Percentiles rank a stretch among this genome's conserved stretches.
Evolutionary conservation across 2,888 invertebrate species (phyloP).

Genomic region (Coenonympha glycerion): DNA sequence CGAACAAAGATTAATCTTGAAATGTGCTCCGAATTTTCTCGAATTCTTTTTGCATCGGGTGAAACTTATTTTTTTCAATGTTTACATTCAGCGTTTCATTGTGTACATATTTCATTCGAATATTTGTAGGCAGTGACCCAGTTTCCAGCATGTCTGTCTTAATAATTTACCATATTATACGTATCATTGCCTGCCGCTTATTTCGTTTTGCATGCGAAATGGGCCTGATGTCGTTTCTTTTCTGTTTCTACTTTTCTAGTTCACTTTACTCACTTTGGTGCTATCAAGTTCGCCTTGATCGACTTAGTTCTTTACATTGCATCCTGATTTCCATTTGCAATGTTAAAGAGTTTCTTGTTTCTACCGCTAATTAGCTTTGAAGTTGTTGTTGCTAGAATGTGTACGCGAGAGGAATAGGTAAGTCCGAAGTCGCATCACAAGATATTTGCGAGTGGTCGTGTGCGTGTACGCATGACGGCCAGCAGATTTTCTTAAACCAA

Average conservation of each 20-base stretch:
- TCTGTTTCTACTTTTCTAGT: not conserved
- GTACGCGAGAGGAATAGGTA: conserved; percentile 14
- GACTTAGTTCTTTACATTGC: conserved; percentile 5
- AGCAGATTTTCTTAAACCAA: conserved; percentile 23
- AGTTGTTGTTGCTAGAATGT: conserved; percentile 15
- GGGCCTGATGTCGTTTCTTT: not conserved
- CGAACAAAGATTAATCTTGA: conserved; percentile 17
- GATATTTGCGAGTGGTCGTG: conserved; percentile 19
- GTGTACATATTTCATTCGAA: conserved; percentile 8
- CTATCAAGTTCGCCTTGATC: conserved; percentile 15
- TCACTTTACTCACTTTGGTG: not conserved
- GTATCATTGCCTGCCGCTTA: conserved; percentile 7
- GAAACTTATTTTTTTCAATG: not conserved
- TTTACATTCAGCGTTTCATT: conserved; percentile 8
- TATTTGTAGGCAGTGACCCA: conserved; percentile 10
- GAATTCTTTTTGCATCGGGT: not conserved
- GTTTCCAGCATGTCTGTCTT: conserved; percentile 6
- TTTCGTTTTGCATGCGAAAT: not conserved
- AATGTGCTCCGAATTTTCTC: conserved; percentile 15
- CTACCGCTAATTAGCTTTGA: conserved; percentile 16
- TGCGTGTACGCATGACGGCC: conserved; percentile 20
- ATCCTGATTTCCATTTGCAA: conserved; percentile 10
- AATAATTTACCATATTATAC: conserved; percentile 12
- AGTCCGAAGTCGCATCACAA: conserved; percentile 5
- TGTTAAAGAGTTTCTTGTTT: conserved; percentile 8